These are phyloP conservation scores for Pentamera pediparva DNA, from an alignment of 53 echinoderm and acorn worm genomes.

Conservation along the genomic window DNA sequence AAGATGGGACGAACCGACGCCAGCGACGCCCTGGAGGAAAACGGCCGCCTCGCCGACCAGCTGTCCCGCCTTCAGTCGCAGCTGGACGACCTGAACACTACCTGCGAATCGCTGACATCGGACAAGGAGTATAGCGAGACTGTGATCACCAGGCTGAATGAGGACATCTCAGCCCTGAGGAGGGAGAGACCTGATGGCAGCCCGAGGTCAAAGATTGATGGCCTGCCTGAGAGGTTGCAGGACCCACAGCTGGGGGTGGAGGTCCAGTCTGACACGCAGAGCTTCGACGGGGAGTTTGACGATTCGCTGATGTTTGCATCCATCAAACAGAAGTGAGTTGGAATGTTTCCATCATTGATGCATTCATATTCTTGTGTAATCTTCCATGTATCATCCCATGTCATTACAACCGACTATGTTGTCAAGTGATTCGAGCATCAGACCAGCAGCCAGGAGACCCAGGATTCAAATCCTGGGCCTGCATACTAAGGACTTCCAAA, in stretches of 20 bases:
- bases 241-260: neutral
- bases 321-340: slow-evolving; percentile 67
- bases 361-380: too few species aligned
- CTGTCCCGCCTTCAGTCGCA: slow-evolving; percentile 60
- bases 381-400: too few species aligned
- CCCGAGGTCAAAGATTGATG: neutral
- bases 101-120: slow-evolving; percentile 50
- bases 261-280: slow-evolving; percentile 73
- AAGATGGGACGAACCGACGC: slow-evolving; percentile 57
- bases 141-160: slow-evolving; percentile 56
- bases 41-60: slow-evolving; percentile 54
- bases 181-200: slow-evolving; percentile 16
- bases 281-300: slow-evolving; percentile 97
- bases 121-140: slow-evolving; percentile 71
- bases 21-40: slow-evolving; percentile 55
- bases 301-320: slow-evolving; percentile 91
- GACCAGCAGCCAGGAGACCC: too few species aligned
- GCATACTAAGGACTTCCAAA: too few species aligned
- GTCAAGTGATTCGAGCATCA: too few species aligned
- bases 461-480: too few species aligned
- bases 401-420: too few species aligned
- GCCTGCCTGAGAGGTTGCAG: neutral
- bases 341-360: too few species aligned
- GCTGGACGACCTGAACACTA: slow-evolving; percentile 44
- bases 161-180: slow-evolving; percentile 44